Base-by-base conservation (phyloP, 2,888 invertebrate species). In the Dolomedes plantarius region DNA sequence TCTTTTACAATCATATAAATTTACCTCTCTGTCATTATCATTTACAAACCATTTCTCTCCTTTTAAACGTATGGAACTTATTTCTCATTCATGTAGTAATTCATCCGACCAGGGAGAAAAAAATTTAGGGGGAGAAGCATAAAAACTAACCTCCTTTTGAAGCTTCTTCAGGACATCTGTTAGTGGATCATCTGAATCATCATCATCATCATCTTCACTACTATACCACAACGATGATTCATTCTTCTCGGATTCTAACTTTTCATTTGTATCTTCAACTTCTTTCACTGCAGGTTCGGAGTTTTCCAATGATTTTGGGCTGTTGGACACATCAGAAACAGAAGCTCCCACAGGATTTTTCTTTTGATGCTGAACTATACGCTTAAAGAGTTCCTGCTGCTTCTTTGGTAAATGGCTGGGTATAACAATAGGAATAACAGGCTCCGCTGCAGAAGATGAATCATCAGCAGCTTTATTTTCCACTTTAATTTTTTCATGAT, bases 321-420 rank as follows among this genome's bases (percentile, higher is more conserved):
- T 80, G 9, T 41, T 46, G 1, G 72, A 65, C 11, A 23, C 41
- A 56, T 68, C 71, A 16, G 77, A 77, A 19, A 27, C 39, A 62
- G 78, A 72, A 29, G 68, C 79, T 27, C n/a, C 86, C 80, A 69
- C 68, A 56, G 91, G 90, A 79, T 92, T 91, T 74, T 90, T 89
- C 82, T 93, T 92, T 89, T 94, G 94, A 87, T 94, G 94, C 68
- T 94, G 94, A 88, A 94, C 94, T 88, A 95, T 94, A 82, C 95
- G 91, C 90, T 94, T 91, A 89, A 94, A 94, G 41, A 95, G 91
- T 89, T 95, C 94, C 75, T 94, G 92, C 89, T 94, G 94, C 89
- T 93, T 94, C 88, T 94, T 94, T 1, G 95, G 94, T 82, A 95
- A 91, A 89, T 93, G 93, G 19, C 92, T 90, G 0, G 93, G 93